phyloP scores from a whole-genome alignment of 2,888 invertebrate species.

The Drosophila gaucha region DNA sequence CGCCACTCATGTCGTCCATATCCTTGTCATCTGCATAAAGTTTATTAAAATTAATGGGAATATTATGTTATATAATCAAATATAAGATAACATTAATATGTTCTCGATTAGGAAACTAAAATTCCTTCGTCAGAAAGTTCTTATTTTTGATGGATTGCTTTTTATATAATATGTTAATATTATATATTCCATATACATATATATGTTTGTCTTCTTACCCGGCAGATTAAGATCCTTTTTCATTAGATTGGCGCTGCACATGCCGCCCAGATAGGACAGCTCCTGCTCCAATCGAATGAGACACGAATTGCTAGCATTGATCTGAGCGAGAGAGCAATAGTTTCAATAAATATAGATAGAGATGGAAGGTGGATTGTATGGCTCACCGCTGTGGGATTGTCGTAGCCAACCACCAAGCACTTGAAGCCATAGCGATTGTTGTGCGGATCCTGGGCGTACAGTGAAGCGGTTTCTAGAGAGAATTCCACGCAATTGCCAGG shows the following conservation, averaged over 20 bases:
- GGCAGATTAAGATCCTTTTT: slow-evolving; percentile 91
- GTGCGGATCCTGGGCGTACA: slow-evolving; percentile 96
- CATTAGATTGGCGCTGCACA: slow-evolving; percentile 95
- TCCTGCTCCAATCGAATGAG: slow-evolving; percentile 93
- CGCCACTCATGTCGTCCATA: slow-evolving; percentile 89
- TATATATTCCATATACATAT: background rate
- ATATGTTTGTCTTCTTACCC: slow-evolving; percentile 63
- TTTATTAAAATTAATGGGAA: background rate
- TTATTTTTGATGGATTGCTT: background rate
- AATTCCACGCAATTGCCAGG: slow-evolving; percentile 98
- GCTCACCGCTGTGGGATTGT: slow-evolving; percentile 87
- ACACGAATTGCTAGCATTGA: slow-evolving; percentile 83
- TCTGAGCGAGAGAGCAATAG: slow-evolving; percentile 59
- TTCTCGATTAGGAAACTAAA: background rate
- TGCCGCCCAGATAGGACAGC: slow-evolving; percentile 94
- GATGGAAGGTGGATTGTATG: background rate
- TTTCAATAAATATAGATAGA: background rate
- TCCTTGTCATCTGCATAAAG: slow-evolving; percentile 87
- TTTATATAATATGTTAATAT: background rate
- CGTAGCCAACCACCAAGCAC: slow-evolving; percentile 92
- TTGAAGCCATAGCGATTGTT: slow-evolving; percentile 92
- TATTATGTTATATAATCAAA: no score
- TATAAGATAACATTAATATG: background rate
- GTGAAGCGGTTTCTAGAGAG: slow-evolving; percentile 97
- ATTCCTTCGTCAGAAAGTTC: no score